Percentiles rank a stretch among this genome's conserved stretches.
These are phyloP conservation scores for Scarus forsteni DNA, from an alignment of 2,797 vertebrate genomes.

Conservation along the genomic window DNA sequence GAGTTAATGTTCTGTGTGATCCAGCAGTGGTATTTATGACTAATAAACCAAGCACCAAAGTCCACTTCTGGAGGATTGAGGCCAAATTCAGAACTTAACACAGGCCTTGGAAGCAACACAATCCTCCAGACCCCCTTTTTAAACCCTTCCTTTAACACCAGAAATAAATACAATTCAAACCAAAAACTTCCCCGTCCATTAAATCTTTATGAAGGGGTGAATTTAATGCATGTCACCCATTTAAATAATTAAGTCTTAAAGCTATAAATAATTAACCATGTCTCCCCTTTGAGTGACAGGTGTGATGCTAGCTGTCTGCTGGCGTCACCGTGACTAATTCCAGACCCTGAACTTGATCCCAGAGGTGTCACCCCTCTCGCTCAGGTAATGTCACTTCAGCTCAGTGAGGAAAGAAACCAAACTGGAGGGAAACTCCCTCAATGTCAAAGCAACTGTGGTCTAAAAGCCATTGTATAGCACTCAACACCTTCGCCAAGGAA, in stretches of 20 bases:
- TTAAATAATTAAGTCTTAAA: neutral
- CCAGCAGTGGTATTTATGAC: slow-evolving; percentile 1
- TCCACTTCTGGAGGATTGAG: neutral
- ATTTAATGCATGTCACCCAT: neutral
- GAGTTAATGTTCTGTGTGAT: slow-evolving; percentile 10
- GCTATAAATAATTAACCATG: neutral
- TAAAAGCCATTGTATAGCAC: neutral
- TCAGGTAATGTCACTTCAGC: neutral
- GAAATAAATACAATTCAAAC: neutral
- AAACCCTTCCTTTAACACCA: neutral
- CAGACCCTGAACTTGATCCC: neutral
- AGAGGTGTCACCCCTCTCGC: neutral
- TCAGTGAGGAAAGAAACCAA: neutral
- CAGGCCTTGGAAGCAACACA: neutral
- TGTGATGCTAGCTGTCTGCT: neutral
- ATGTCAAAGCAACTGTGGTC: neutral
- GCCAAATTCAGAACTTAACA: no score
- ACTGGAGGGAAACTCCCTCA: neutral
- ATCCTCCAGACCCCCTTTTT: neutral
- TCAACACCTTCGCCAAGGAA: no score
- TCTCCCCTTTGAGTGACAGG: neutral
- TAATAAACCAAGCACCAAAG: slow-evolving; percentile 14
- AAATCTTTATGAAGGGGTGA: neutral
- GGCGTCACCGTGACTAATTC: neutral
- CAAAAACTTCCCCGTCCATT: neutral